phyloP scores from a whole-genome alignment of 2,113 vertebrate species.

The Colistium nudipinnis region DNA sequence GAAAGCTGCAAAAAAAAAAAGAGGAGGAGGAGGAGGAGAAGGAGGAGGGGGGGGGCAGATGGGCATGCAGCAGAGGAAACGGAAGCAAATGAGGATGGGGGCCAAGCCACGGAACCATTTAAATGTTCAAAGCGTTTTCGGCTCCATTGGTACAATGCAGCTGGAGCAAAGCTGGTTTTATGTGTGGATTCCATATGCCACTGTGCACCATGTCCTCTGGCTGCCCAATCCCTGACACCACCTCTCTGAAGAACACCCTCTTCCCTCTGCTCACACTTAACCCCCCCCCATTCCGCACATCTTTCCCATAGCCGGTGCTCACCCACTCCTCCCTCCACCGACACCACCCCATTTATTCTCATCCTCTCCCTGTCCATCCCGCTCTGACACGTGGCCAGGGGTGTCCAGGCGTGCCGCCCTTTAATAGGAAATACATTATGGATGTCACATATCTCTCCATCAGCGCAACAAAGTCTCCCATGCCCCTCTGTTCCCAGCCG shows the following conservation, averaged over 20 bases:
- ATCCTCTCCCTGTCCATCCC: conserved; percentile 71
- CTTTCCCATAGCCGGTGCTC: too few species aligned
- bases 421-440: conserved; percentile 80
- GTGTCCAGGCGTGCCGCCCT: conserved; percentile 72
- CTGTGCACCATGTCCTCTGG: conserved; percentile 21
- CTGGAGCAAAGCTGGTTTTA: conserved; percentile 62
- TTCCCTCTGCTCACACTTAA: conserved; percentile 24
- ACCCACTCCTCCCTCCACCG: conserved; percentile 16
- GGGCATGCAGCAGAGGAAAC: conserved; percentile 41
- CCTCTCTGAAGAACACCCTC: conserved; percentile 20
- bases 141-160: conserved; percentile 58
- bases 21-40: too few species aligned
- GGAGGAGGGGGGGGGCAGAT: conserved; percentile 22
- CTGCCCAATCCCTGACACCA: too few species aligned
- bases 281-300: neutral
- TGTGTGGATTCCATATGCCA: conserved; percentile 62
- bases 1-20: conserved; percentile 33
- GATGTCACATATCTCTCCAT: conserved; percentile 80
- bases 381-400: conserved; percentile 73
- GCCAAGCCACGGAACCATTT: conserved; percentile 66
- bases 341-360: conserved; percentile 65
- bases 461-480: conserved; percentile 73
- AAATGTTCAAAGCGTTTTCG: conserved; percentile 72
- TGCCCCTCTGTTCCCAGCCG: conserved; percentile 62
- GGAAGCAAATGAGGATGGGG: conserved; percentile 59